Base-by-base conservation (phyloP, 2,797 vertebrate genomes). In the Gallinago stenura region DNA sequence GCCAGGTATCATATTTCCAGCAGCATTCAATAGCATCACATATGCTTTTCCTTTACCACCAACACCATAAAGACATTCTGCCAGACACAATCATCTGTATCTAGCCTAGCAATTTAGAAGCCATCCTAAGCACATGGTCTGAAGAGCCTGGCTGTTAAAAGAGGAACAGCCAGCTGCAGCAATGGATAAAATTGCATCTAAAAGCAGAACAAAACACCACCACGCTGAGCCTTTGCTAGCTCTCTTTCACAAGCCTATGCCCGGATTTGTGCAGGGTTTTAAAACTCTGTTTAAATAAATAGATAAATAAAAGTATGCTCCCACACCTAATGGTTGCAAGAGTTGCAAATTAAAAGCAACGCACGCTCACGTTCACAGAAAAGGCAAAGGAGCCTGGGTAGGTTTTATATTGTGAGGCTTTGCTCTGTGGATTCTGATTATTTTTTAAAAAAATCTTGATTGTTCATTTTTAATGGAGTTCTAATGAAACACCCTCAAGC, bases 401-500 rank as follows among this genome's bases (percentile, higher is more conserved):
- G 87, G 80, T 89, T 97, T 97, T 93, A 94, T 58, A 80, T 30
- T 61, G 73, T 7, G 81, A 91, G 45, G 71, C 50, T 97, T 97
- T 97, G 89, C 89, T 97, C 95, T 93, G n/a, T 83, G 61, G 71
- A 91, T 96, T 96, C 92, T 72, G 81, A 78, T 35, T 68, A 2
- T 50, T 91, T 69, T 56, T 15, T 53, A 17, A 6, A 48, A 5
- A 77, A 95, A 91, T 94, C 94, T 94, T 43, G 66, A 80, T 85
- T 86, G 86, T 50, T 90, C 79, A 46, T 88, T 94, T 96, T 95
- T 97, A 96, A 90, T 84, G 39, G 81, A 31, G 93, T 83, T 97
- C 91, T 94, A 95, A 95, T 93, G 91, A 97, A 97, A 97, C 90
- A 93, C 78, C 66, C 93, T 91, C 68, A 64, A 91, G 90, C 60